Evolutionary conservation across 2,797 vertebrate genomes (phyloP).

Genomic region (Paratrypauchen microcephalus): DNA sequence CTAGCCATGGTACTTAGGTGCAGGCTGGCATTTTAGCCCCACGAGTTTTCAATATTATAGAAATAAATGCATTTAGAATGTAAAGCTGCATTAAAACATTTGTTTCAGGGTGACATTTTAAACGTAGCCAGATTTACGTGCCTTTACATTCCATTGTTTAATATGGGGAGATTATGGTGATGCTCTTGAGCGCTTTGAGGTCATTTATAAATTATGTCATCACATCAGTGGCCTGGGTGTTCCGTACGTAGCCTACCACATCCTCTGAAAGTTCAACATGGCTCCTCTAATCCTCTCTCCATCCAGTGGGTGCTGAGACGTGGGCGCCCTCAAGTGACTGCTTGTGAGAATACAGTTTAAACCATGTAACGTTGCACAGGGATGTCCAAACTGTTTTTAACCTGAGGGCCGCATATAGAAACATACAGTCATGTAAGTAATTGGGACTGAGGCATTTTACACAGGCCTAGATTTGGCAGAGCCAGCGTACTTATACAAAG

Average conservation of each 20-base stretch:
- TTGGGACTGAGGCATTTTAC: too few species aligned
- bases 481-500: too few species aligned
- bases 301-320: slow-evolving; percentile 35
- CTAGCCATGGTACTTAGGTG: background rate
- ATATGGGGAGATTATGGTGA: slow-evolving; percentile 42
- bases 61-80: background rate
- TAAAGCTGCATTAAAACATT: too few species aligned
- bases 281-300: slow-evolving; percentile 67
- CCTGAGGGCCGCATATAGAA: too few species aligned
- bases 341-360: background rate
- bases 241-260: slow-evolving; percentile 38
- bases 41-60: background rate
- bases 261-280: slow-evolving; percentile 70
- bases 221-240: slow-evolving; percentile 52
- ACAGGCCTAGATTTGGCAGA: too few species aligned
- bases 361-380: background rate
- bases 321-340: slow-evolving; percentile 59
- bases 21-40: background rate
- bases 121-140: background rate
- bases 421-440: too few species aligned
- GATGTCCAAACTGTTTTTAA: too few species aligned
- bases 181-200: slow-evolving; percentile 56
- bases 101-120: background rate
- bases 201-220: slow-evolving; percentile 64
- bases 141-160: slow-evolving; percentile 32